phyloP scores from a whole-genome alignment of 2,888 invertebrate species.

The Amphipyra berbera region DNA sequence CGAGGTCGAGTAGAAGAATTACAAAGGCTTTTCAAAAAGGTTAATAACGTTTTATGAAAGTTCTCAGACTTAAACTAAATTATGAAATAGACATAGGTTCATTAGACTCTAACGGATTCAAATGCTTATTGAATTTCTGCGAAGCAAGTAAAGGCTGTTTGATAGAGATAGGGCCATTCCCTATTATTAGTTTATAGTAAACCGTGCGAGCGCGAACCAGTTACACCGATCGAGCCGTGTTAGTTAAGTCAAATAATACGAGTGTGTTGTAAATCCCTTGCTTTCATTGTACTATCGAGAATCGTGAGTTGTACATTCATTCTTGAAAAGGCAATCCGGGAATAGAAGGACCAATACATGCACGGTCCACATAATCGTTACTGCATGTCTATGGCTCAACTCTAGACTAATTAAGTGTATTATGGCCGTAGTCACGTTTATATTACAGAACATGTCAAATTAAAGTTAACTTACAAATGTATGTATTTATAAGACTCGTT shows the following conservation, averaged over 20 bases:
- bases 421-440: constrained; percentile 59
- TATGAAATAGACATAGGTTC: constrained; percentile 42
- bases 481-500: constrained; percentile 57
- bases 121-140: constrained; percentile 59
- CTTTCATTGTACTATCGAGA: constrained; percentile 79
- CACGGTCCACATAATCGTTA: constrained; percentile 57
- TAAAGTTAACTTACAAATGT: constrained; percentile 41
- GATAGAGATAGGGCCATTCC: constrained; percentile 65
- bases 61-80: constrained; percentile 18
- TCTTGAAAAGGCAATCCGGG: constrained; percentile 73
- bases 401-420: constrained; percentile 64
- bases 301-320: constrained; percentile 78
- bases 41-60: constrained; percentile 1
- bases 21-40: constrained; percentile 12
- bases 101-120: constrained; percentile 44
- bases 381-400: constrained; percentile 53
- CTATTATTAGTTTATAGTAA: constrained; percentile 63
- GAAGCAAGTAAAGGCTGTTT: constrained; percentile 60
- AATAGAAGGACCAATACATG: constrained; percentile 66
- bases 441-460: constrained; percentile 48
- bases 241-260: constrained; percentile 73
- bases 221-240: constrained; percentile 67
- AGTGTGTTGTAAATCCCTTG: constrained; percentile 75
- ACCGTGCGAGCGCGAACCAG: constrained; percentile 62
- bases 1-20: neutral